These are phyloP conservation scores for Perizoma affinitatum DNA, from an alignment of 2,888 invertebrate species.

Conservation along the genomic window DNA sequence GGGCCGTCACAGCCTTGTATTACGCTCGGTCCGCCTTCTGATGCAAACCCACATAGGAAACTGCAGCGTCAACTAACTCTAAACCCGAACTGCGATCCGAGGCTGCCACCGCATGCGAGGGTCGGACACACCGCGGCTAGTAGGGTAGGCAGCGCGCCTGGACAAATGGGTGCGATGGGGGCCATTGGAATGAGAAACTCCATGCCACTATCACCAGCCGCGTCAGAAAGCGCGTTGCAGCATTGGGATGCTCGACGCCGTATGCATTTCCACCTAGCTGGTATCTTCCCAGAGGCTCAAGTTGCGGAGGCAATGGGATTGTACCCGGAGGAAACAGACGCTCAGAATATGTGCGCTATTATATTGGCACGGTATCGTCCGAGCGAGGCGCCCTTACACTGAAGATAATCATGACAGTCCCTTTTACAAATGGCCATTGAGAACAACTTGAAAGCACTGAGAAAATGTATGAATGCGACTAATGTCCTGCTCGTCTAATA, in stretches of 20 bases:
- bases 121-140: constrained; percentile 87
- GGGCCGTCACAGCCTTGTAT: constrained; percentile 62
- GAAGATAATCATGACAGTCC: constrained; percentile 26
- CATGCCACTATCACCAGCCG: constrained; percentile 59
- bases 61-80: constrained; percentile 91
- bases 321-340: constrained; percentile 94
- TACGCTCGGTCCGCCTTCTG: constrained; percentile 52
- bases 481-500: no score
- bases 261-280: constrained; percentile 94
- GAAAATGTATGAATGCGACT: no score
- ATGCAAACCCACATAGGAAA: constrained; percentile 89
- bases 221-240: constrained; percentile 76
- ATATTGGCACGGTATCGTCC: constrained; percentile 89
- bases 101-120: constrained; percentile 76
- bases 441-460: no score
- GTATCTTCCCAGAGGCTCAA: constrained; percentile 95
- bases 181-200: constrained; percentile 59
- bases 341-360: constrained; percentile 94
- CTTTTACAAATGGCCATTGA: no score
- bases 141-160: constrained; percentile 79
- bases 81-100: constrained; percentile 92
- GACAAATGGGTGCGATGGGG: constrained; percentile 80
- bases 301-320: constrained; percentile 94
- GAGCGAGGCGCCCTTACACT: constrained; percentile 58
- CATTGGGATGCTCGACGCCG: constrained; percentile 88